Base-by-base conservation (phyloP, 2,113 vertebrate genomes). In the Catharus bicknelli region DNA sequence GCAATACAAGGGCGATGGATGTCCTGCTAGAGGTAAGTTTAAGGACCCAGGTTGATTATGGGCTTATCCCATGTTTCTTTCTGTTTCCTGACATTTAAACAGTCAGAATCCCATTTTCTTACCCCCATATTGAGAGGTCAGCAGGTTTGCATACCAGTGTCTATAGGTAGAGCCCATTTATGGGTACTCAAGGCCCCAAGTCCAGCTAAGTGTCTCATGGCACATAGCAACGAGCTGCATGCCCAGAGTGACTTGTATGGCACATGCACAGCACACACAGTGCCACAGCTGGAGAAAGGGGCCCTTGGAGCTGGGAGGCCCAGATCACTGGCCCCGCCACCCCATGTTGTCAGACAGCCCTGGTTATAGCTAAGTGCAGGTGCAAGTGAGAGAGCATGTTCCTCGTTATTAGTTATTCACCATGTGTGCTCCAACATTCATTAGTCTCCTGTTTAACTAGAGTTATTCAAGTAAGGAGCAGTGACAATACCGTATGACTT, bases 381-480 rank as follows among this genome's bases (percentile, higher is more conserved):
- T 91, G 75, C 58, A 94, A 94, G 85, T 40, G 68, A 86, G 80
- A 88, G 73, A 95, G 51, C 80, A 53, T 83, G 85, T 88, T 95
- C 83, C 73, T 90, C 0, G 0, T 88, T 90, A 96, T 96, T 95
- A 95, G 90, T 85, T 96, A 95, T 96, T 94, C 96, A 93, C 92
- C 90, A 67, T 75, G 86, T 94, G 94, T 86, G 79, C 86, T 95
- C 64, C 92, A 93, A 88, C 94, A 96, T 67, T 93, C 95, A 91
- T 95, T 91, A 95, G 92, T 47, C 94, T 94, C 83, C 90, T 96
- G 94, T 96, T 95, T 93, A 90, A 96, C 96, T 63, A 90, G 86
- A 95, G 90, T 92, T 93, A 90, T 95, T 94, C 94, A 83, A 70
- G 94, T 95, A 95, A 88, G 83, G 90, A 96, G 61, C 86, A 80